Base-by-base conservation (phyloP, 1,140 invertebrate genomes). In the Ceratitis capitata region DNA sequence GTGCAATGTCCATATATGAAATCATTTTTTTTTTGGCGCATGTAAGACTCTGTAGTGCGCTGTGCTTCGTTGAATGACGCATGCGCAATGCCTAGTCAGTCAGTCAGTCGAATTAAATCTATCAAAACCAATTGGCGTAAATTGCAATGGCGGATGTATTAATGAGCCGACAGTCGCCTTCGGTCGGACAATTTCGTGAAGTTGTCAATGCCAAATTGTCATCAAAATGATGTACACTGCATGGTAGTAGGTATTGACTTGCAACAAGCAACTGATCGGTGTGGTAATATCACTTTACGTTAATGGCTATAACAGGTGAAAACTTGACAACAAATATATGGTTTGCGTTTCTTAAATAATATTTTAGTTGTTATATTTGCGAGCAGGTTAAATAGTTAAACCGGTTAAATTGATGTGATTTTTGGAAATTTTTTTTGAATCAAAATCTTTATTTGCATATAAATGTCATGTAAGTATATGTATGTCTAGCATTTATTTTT, bases 121-220 rank as follows among this genome's bases (percentile, higher is more conserved):
- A n/a, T n/a, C n/a, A n/a, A n/a, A n/a, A n/a, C 29, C 6, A 26
- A 23, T 45, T 19, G 35, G 35, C 35, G 14, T 64, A 64, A 14
- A 64, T n/a, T n/a, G n/a, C n/a, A 64, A 29, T 12, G n/a, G 69
- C 69, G 69, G 69, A 39, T 78, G 69, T 45, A 45, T 10, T 19
- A 45, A 29, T 10, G 61, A 10, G 5, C 19, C 4, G 6, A 16
- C 19, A 19, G 9, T 74, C 19, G 39, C 69, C 69, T 78, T 78
- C 39, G 16, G 32, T 42, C 6, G 4, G 42, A 26, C 35, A 6
- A 45, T 78, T 78, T 45, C 39, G 39, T 42, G 39, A 19, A 78
- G 69, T 42, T 78, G 69, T 78, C 69, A 78, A 78, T 78, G 69
- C 45, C 69, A 78, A 39, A 35, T n/a, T n/a, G n/a, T 23, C 69